Conservation (phyloP, 92 coral and sea anemone species). For the Paragorgia papillata region DNA sequence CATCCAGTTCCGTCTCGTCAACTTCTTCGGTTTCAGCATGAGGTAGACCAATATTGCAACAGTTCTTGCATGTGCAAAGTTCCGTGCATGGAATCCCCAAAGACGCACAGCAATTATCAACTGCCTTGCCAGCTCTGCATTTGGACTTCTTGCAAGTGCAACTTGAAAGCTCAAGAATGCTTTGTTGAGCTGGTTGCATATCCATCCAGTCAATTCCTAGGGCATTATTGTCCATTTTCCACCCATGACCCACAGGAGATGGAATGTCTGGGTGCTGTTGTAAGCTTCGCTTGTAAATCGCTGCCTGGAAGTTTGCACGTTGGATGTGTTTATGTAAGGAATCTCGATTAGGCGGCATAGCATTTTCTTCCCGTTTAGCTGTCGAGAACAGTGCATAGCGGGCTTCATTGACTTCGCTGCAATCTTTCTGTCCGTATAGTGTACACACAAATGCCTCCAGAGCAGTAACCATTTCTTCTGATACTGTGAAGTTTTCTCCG, state of each 20-base stretch:
- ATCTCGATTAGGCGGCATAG: constrained; percentile 8
- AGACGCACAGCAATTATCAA: constrained; percentile 12
- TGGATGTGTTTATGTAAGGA: not conserved
- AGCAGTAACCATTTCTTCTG: constrained; percentile 9
- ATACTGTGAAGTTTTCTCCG: constrained; percentile 20
- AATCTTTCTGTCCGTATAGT: constrained; percentile 23
- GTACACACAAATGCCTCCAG: constrained; percentile 26
- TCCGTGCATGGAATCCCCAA: constrained; percentile 16
- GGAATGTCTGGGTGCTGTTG: constrained; percentile 11
- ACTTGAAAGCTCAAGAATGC: constrained; percentile 30
- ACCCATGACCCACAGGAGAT: not conserved
- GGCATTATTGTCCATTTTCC: too few species aligned
- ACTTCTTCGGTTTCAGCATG: not conserved
- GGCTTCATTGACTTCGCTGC: constrained; percentile 14
- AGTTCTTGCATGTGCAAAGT: constrained; percentile 38
- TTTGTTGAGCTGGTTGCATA: constrained; percentile 28
- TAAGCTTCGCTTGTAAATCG: too few species aligned
- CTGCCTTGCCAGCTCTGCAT: constrained; percentile 7
- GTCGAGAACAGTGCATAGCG: constrained; percentile 6
- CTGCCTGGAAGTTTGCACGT: too few species aligned
- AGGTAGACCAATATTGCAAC: constrained; percentile 17
- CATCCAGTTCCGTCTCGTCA: not conserved
- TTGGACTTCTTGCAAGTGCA: too few species aligned
- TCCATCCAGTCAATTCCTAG: too few species aligned
- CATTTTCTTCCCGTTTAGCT: not conserved